Evolutionary conservation across 2,113 vertebrate species (phyloP), one percentile per base, ranked within the genome.

Genomic region (Sialia sialis): DNA sequence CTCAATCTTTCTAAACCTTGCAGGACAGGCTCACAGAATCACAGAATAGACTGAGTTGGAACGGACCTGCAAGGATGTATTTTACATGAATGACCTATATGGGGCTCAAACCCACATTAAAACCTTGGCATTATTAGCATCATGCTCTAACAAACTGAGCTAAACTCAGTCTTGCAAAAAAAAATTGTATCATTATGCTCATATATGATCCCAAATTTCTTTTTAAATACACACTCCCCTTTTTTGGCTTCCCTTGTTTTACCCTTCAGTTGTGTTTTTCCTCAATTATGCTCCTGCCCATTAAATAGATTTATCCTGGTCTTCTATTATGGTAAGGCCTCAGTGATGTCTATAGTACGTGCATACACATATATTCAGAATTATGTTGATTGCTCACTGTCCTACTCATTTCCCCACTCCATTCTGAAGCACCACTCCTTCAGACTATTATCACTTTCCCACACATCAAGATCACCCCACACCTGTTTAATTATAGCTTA

Each of bases 371-470:
- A 25, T 14, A 59, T 21, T 58, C 11, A 79, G 15, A 52, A 43
- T 16, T 11, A 13, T 0, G 2, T 7, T 41, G 27, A 11, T 46
- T 41, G 8, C 12, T 30, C 13, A 67, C 2, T 2, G 4, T 10
- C 4, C 10, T 29, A 16, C 4, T 58, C 25, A 3, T 27, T 69
- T 60, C n/a, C 13, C 9, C 6, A 32, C 25, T 58, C 17, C 6
- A 1, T 26, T 36, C 16, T 46, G 20, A 51, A 30, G 27, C 3
- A 64, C 5, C 22, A 48, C 7, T 4, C 29, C n/a, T 55, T 27
- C 48, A 25, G 13, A 49, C 4, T 27, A 18, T 17, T 5, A 48
- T 11, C 17, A 7, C 41, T 29, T 83, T 43, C 6, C 6, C 5
- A 30, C 9, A 11, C 5, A 52, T 32, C 30, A 83, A 38, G 8